A percentile compares a stretch with the other conserved stretches of the same genome.
Evolutionary conservation across 2,888 invertebrate genomes (phyloP).

Genomic region (Galerucella pusilla): DNA sequence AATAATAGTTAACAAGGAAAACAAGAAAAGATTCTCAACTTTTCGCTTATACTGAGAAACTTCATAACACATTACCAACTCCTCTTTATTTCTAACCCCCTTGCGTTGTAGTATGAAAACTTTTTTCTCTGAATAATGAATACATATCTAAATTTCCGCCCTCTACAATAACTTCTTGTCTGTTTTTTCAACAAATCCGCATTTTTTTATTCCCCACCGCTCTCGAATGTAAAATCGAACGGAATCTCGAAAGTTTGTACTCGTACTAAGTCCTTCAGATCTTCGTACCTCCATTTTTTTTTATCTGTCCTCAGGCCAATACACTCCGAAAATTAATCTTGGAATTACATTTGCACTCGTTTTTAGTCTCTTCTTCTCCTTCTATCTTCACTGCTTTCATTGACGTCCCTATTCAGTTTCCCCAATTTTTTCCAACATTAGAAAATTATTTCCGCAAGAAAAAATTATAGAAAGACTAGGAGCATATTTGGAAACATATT

Average conservation of each 20-base stretch:
- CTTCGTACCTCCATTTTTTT: constrained; percentile 47
- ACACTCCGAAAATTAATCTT: constrained; percentile 67
- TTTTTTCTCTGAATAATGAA: constrained; percentile 13
- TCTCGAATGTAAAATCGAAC: constrained; percentile 1
- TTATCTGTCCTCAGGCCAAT: constrained; percentile 53
- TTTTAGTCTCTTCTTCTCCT: constrained; percentile 63
- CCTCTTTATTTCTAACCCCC: neutral
- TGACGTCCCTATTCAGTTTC: neutral
- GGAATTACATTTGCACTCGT: constrained; percentile 72
- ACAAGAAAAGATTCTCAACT: neutral
- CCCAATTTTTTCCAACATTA: neutral
- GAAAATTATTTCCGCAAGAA: too few species aligned
- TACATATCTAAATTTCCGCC: constrained; percentile 1
- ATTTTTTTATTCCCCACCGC: constrained; percentile 25
- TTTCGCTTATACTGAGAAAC: neutral
- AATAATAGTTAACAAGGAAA: neutral
- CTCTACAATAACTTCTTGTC: constrained; percentile 23
- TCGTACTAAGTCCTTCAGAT: constrained; percentile 20
- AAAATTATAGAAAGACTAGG: too few species aligned
- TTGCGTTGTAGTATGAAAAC: neutral
- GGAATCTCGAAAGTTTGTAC: constrained; percentile 11
- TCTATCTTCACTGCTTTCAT: neutral
- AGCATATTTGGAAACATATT: too few species aligned
- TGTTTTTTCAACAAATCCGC: constrained; percentile 31
- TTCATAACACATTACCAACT: neutral